These are phyloP conservation scores for Matsumurasca onukii DNA, from an alignment of 1,140 invertebrate genomes.

Conservation along the genomic window DNA sequence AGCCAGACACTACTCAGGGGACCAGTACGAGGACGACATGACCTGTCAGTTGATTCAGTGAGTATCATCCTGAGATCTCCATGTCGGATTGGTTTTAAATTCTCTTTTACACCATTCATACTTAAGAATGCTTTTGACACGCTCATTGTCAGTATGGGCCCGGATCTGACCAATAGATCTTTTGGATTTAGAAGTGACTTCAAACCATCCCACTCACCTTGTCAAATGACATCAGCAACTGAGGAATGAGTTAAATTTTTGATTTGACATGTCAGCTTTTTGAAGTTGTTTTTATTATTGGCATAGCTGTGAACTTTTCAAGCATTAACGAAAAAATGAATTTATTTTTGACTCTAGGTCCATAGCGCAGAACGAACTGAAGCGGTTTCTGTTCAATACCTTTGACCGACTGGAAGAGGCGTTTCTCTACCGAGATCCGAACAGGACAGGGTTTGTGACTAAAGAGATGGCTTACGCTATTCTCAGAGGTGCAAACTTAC, in stretches of 20 bases:
- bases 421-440: conserved; percentile 61
- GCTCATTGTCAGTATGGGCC: no score
- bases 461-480: conserved; percentile 58
- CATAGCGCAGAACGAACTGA: conserved; percentile 66
- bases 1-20: conserved; percentile 59
- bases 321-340: no score
- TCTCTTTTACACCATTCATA: background rate
- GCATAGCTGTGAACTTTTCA: no score
- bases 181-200: no score
- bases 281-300: no score
- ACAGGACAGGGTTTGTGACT: conserved; percentile 55
- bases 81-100: background rate
- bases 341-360: no score
- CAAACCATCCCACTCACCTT: no score
- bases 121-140: no score
- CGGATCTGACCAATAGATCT: no score
- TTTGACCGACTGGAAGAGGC: conserved; percentile 63
- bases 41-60: conserved; percentile 54
- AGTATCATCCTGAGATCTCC: conserved; percentile 10
- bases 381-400: conserved; percentile 67
- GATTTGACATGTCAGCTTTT: no score
- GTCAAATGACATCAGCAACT: no score
- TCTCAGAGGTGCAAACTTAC: conserved; percentile 62
- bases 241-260: no score
- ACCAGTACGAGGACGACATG: conserved; percentile 48